Conservation (phyloP, 2,113 vertebrate species). For the Callipepla californica region DNA sequence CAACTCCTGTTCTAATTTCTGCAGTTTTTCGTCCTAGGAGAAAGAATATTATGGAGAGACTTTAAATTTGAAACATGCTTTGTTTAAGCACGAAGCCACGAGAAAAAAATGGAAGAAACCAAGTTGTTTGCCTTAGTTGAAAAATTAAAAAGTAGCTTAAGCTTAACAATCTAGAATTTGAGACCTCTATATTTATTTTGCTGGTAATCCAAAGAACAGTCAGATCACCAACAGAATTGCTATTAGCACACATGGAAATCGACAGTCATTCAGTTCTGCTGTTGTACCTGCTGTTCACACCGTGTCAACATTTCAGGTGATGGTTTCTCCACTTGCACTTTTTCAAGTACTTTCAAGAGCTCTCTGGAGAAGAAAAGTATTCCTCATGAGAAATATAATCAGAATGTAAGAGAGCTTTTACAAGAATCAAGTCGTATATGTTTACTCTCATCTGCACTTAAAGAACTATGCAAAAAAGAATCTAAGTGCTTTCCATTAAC, state of each 20-base stretch:
- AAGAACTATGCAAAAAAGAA: background rate
- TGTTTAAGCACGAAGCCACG: background rate
- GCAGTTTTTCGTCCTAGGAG: slow-evolving; percentile 77
- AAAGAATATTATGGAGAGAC: background rate
- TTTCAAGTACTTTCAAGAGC: slow-evolving; percentile 84
- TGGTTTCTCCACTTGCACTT: slow-evolving; percentile 83
- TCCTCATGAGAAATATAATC: background rate
- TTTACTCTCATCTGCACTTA: background rate
- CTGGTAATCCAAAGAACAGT: background rate
- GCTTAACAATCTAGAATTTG: background rate
- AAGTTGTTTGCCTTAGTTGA: background rate
- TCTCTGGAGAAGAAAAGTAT: slow-evolving; percentile 79
- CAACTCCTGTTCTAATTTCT: slow-evolving; percentile 80
- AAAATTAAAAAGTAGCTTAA: slow-evolving; percentile 19
- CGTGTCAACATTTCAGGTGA: slow-evolving; percentile 75
- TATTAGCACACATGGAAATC: background rate
- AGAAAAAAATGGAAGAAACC: background rate
- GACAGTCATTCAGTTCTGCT: background rate
- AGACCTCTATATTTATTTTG: background rate
- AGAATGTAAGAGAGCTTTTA: background rate
- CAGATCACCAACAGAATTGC: background rate
- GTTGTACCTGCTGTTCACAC: slow-evolving; percentile 86
- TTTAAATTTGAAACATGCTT: background rate
- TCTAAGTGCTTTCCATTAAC: background rate
- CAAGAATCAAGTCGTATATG: background rate